Conservation (phyloP, 2,797 vertebrate species). For the Paramormyrops hopkinsi region DNA sequence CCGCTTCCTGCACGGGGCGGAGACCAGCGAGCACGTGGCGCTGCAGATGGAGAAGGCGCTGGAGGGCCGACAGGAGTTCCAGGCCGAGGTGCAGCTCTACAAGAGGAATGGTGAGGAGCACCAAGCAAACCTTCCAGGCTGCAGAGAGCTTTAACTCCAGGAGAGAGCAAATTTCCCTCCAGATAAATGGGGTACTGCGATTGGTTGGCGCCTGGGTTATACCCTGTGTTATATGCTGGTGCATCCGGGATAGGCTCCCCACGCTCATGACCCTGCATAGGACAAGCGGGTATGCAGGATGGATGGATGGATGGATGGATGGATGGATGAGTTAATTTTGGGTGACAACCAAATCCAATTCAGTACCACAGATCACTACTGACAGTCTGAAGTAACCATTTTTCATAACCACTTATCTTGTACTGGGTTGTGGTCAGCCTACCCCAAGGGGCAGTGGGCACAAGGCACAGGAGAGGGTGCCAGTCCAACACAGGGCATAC, state of each 20-base stretch:
- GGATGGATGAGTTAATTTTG: neutral
- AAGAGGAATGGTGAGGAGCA: conserved; percentile 74
- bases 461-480: neutral
- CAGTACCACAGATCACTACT: neutral
- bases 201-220: neutral
- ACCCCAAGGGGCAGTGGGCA: neutral
- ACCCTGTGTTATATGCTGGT: neutral
- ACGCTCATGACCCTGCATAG: neutral
- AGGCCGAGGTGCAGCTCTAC: conserved; percentile 83
- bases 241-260: neutral
- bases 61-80: conserved; percentile 81
- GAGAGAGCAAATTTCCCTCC: neutral
- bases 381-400: neutral
- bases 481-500: neutral
- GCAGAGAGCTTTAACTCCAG: neutral
- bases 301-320: neutral
- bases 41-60: conserved; percentile 78
- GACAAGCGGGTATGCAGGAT: neutral
- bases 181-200: neutral
- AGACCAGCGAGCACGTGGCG: conserved; percentile 73
- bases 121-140: too few relatives aligned
- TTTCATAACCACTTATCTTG: neutral
- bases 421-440: neutral
- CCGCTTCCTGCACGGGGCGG: conserved; percentile 78
- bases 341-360: neutral